phyloP scores from a whole-genome alignment of 2,797 vertebrate species.

The Enteromius treurensis region DNA sequence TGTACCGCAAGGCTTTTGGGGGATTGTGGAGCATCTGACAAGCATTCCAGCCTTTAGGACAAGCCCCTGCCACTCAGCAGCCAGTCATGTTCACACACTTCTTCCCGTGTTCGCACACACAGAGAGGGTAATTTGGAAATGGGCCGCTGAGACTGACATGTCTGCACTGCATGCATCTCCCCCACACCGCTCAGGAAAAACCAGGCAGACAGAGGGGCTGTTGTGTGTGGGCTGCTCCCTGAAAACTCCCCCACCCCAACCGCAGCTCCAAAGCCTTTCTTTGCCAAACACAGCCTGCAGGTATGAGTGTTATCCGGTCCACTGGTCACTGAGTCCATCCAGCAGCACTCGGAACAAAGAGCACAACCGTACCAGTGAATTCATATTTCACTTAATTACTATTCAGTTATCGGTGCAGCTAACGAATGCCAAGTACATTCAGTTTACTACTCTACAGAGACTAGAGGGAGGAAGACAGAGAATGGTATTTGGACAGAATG shows the following conservation, averaged over 20 bases:
- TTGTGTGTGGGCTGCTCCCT: conserved; percentile 38
- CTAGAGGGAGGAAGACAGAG: not conserved
- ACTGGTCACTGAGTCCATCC: conserved; percentile 30
- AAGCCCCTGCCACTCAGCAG: conserved; percentile 50
- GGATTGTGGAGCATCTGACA: conserved; percentile 48
- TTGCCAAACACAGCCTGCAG: conserved; percentile 43
- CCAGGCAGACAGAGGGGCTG: conserved; percentile 50
- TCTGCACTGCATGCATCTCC: conserved; percentile 27
- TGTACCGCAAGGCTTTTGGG: conserved; percentile 15
- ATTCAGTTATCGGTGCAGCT: conserved; percentile 24
- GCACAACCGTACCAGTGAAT: conserved; percentile 36
- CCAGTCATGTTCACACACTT: conserved; percentile 46
- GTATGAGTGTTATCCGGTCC: conserved; percentile 41
- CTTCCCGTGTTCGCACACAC: conserved; percentile 40
- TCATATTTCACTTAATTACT: conserved; percentile 33
- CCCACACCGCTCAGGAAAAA: conserved; percentile 8
- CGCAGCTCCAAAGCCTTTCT: conserved; percentile 4
- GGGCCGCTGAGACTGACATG: conserved; percentile 41
- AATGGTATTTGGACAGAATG: conserved; percentile 44
- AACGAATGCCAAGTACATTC: conserved; percentile 16
- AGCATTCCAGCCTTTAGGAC: conserved; percentile 42
- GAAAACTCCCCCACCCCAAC: conserved; percentile 19
- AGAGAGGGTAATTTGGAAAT: conserved; percentile 44
- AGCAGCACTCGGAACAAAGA: conserved; percentile 36
- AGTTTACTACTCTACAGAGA: not conserved